These are phyloP conservation scores for Lipotes vexillifer DNA, from an alignment of 2,113 vertebrate genomes.

Conservation along the genomic window DNA sequence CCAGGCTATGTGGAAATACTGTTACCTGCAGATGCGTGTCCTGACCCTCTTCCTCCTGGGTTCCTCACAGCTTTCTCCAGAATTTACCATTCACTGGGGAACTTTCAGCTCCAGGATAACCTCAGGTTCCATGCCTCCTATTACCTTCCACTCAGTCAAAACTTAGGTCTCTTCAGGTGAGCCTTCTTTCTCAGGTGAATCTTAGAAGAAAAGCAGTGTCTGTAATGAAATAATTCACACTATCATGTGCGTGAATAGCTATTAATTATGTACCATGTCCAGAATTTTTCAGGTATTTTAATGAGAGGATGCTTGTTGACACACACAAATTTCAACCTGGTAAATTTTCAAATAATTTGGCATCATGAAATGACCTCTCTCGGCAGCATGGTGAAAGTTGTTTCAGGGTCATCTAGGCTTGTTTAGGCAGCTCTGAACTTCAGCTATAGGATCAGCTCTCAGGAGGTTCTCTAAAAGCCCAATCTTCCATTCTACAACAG, in stretches of 20 bases:
- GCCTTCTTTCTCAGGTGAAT: not conserved
- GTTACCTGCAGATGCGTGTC: not conserved
- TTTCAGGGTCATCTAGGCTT: not conserved
- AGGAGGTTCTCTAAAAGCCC: not conserved
- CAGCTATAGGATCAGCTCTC: not conserved
- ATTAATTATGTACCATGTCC: not conserved
- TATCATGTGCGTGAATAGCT: not conserved
- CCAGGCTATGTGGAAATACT: not conserved
- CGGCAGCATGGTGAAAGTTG: no score
- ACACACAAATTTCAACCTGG: not conserved
- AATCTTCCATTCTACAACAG: not conserved
- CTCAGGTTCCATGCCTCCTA: not conserved
- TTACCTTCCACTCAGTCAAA: not conserved
- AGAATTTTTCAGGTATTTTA: not conserved
- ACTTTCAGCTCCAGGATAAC: not conserved
- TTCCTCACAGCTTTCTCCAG: not conserved
- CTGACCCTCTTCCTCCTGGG: not conserved
- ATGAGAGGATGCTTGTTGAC: not conserved
- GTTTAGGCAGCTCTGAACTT: not conserved
- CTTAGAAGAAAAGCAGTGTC: not conserved
- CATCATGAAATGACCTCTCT: not conserved
- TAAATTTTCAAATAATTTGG: not conserved
- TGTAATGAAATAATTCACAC: not conserved
- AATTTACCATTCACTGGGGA: accelerated
- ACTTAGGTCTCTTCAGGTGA: not conserved